These are phyloP conservation scores for Talpa occidentalis DNA, from an alignment of 2,113 vertebrate species.

Conservation along the genomic window DNA sequence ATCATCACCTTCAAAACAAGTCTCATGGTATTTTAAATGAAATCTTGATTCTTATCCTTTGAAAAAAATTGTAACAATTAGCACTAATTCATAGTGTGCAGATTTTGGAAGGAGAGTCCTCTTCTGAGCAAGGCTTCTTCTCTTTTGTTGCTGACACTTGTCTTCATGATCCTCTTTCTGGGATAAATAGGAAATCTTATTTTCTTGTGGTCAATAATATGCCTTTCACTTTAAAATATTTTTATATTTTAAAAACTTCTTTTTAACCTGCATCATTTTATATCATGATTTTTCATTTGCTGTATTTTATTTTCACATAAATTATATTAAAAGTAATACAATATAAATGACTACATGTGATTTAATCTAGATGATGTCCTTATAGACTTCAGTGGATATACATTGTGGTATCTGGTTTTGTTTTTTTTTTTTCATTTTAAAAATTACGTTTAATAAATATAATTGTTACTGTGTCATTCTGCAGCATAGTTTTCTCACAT, in stretches of 20 bases:
- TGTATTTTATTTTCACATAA: slow-evolving; percentile 10
- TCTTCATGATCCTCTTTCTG: slow-evolving; percentile 4
- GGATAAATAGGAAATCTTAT: not conserved
- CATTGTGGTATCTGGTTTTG: not conserved
- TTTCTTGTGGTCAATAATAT: not conserved
- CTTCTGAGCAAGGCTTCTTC: not conserved
- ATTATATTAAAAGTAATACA: not conserved
- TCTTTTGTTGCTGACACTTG: not conserved
- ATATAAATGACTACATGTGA: not conserved
- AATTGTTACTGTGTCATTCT: not conserved
- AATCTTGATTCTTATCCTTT: not conserved
- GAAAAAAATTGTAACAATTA: not conserved
- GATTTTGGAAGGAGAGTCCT: not conserved
- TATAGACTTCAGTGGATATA: not conserved
- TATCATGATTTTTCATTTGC: not conserved
- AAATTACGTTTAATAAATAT: slow-evolving; percentile 33
- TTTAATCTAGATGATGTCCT: not conserved
- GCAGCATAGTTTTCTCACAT: not conserved
- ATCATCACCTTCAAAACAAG: slow-evolving; percentile 15
- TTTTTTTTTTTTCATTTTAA: not conserved
- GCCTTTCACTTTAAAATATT: slow-evolving; percentile 35
- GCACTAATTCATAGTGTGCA: not conserved
- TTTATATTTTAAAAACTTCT: not conserved
- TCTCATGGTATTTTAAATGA: slow-evolving; percentile 18
- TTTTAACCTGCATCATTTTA: not conserved